Percentiles rank a stretch among this genome's conserved stretches.
Evolutionary conservation across 2,113 vertebrate genomes (phyloP).

Genomic region (Pao palembangensis): DNA sequence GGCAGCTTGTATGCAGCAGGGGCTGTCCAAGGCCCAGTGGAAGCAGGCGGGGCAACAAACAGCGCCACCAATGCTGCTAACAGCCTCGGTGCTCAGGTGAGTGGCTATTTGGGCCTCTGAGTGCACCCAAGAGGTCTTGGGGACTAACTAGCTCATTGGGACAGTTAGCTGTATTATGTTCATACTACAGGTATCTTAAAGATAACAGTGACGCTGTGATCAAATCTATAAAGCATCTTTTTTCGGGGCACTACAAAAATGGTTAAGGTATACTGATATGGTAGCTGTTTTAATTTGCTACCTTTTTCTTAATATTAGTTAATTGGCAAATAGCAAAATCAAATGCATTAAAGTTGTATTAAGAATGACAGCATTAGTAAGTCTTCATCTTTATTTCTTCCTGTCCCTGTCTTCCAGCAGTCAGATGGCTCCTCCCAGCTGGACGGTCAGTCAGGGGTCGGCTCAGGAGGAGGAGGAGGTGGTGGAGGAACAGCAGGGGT

Average conservation of each 20-base stretch:
- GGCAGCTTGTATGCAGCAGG: slow-evolving; percentile 70
- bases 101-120: slow-evolving; percentile 35
- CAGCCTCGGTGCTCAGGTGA: slow-evolving; percentile 72
- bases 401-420: slow-evolving; percentile 74
- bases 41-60: slow-evolving; percentile 61
- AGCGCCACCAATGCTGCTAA: slow-evolving; percentile 56
- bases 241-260: no score
- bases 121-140: not conserved
- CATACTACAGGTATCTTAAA: no score
- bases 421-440: slow-evolving; percentile 91
- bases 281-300: no score
- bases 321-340: no score
- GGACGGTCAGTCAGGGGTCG: slow-evolving; percentile 80
- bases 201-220: not conserved
- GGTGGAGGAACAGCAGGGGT: slow-evolving; percentile 71
- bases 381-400: not conserved
- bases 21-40: slow-evolving; percentile 72
- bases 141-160: no score
- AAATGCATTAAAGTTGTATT: no score
- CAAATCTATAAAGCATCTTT: not conserved
- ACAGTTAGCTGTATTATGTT: no score
- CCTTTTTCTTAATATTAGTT: no score
- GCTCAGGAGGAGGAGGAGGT: slow-evolving; percentile 62
- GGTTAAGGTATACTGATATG: no score
- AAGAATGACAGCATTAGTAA: no score